Conservation (phyloP, 2,797 vertebrate species). For the Lithobates sylvaticus region DNA sequence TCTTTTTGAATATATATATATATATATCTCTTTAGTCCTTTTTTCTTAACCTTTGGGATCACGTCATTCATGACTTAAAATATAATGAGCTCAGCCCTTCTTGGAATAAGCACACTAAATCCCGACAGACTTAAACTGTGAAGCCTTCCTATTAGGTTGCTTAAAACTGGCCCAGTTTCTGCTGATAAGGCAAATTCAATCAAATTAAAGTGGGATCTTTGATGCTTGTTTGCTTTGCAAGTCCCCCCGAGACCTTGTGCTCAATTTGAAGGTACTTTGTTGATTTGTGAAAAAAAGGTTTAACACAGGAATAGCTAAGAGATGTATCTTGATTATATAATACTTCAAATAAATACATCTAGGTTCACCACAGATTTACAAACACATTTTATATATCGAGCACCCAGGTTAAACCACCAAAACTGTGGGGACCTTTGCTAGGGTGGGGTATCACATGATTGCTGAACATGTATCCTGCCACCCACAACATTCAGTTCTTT, state of each 20-base stretch:
- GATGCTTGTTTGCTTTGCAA: constrained; percentile 58
- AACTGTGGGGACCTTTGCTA: not conserved
- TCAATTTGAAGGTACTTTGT: constrained; percentile 58
- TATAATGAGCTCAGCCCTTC: constrained; percentile 61
- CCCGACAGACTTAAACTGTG: constrained; percentile 54
- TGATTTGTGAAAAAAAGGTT: constrained; percentile 41
- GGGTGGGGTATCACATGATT: no score
- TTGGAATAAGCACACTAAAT: constrained; percentile 55
- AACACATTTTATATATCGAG: not conserved
- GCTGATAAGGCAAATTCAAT: constrained; percentile 58
- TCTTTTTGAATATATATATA: not conserved
- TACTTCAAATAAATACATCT: not conserved
- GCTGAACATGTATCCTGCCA: no score
- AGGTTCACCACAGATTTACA: not conserved
- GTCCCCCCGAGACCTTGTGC: constrained; percentile 50
- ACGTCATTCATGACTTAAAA: constrained; percentile 43
- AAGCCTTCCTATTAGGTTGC: constrained; percentile 55
- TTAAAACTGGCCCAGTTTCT: constrained; percentile 50
- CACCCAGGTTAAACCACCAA: not conserved
- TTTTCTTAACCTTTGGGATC: constrained; percentile 58
- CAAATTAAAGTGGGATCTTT: constrained; percentile 60
- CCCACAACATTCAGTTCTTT: no score
- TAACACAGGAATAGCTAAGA: constrained; percentile 1
- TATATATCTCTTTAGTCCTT: constrained; percentile 17
- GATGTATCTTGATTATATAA: not conserved